phyloP scores from a whole-genome alignment of 2,888 invertebrate species.

The Campoplex capitator region DNA sequence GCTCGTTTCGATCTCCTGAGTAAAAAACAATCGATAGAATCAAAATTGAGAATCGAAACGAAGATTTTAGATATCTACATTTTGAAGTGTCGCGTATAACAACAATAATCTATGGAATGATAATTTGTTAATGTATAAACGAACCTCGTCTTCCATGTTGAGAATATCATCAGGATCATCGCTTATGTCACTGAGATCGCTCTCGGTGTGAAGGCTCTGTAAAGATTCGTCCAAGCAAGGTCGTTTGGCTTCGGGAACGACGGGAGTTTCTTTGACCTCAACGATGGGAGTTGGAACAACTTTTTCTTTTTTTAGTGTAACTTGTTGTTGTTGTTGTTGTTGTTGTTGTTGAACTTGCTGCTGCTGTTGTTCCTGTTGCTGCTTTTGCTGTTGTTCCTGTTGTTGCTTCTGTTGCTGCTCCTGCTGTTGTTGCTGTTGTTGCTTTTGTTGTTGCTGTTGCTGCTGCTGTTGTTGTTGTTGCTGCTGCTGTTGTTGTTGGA shows the following conservation, averaged over 20 bases:
- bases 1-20: slow-evolving; percentile 57
- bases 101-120: not conserved
- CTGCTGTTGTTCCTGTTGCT: slow-evolving; percentile 28
- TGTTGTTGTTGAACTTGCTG: slow-evolving; percentile 40
- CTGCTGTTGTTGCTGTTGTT: slow-evolving; percentile 12
- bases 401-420: slow-evolving; percentile 24
- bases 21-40: not conserved
- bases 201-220: slow-evolving; percentile 87
- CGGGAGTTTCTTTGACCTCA: slow-evolving; percentile 85
- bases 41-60: not conserved
- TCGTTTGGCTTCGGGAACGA: slow-evolving; percentile 76
- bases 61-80: not conserved
- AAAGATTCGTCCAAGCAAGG: slow-evolving; percentile 83
- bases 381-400: slow-evolving; percentile 20
- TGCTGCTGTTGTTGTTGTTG: slow-evolving; percentile 40
- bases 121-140: slow-evolving; percentile 39
- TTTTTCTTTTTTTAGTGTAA: slow-evolving; percentile 79
- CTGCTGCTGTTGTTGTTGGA: slow-evolving; percentile 35
- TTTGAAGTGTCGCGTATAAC: not conserved
- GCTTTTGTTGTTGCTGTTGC: slow-evolving; percentile 36
- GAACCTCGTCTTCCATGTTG: slow-evolving; percentile 89
- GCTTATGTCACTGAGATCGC: slow-evolving; percentile 94
- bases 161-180: slow-evolving; percentile 95
- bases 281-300: not conserved
- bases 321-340: slow-evolving; percentile 33